Evolutionary conservation across 2,797 vertebrate species (phyloP).

Genomic region (Octomys mimax): DNA sequence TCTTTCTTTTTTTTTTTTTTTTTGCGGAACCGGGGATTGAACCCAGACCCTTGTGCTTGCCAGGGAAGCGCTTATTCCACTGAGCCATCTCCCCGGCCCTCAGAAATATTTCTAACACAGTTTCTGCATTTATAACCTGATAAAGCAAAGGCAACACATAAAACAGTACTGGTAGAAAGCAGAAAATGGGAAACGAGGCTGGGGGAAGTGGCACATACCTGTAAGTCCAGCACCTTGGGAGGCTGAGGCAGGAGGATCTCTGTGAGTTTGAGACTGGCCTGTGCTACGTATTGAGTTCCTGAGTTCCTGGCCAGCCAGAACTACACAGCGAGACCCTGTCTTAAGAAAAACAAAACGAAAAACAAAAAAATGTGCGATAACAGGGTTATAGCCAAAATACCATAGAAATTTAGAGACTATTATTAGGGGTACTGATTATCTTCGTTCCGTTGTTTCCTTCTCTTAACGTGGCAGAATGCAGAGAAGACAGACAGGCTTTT

Average conservation of each 20-base stretch:
- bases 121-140: slow-evolving; percentile 27
- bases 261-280: not conserved
- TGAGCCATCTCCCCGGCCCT: too few species aligned
- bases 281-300: not conserved
- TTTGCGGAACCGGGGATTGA: too few species aligned
- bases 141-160: not conserved
- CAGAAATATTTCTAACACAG: not conserved
- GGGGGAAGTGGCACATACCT: not conserved
- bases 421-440: not conserved
- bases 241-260: not conserved
- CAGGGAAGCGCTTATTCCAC: too few species aligned
- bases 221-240: not conserved
- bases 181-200: not conserved
- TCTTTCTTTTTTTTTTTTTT: too few species aligned
- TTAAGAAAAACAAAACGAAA: not conserved
- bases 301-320: too few species aligned
- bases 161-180: not conserved
- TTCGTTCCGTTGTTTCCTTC: slow-evolving; percentile 34
- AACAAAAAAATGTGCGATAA: not conserved
- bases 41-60: too few species aligned
- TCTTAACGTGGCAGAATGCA: not conserved
- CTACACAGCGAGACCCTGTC: not conserved
- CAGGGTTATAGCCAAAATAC: not conserved
- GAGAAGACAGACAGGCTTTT: not conserved
- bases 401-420: not conserved